Evolutionary conservation across 2,797 vertebrate species (phyloP).

Genomic region (Sardinella longiceps): DNA sequence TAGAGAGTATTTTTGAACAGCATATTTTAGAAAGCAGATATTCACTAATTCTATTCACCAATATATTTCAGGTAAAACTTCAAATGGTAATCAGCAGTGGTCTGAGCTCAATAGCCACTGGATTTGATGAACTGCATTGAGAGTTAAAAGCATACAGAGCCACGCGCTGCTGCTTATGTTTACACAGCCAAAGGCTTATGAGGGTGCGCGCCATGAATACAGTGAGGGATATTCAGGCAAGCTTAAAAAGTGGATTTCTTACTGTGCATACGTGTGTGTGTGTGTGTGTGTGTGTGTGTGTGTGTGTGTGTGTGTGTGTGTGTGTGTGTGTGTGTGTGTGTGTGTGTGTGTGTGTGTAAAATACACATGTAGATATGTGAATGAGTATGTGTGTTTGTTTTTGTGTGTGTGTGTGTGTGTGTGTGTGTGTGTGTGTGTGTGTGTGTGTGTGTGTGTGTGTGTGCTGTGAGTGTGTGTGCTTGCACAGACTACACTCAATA

Average conservation of each 20-base stretch:
- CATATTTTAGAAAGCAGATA: too few relatives aligned
- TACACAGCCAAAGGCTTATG: background rate
- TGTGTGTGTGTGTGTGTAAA: background rate
- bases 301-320: background rate
- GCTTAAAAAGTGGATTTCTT: slow-evolving; percentile 13
- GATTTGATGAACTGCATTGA: background rate
- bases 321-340: background rate
- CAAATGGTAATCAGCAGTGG: background rate
- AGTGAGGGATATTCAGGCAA: background rate
- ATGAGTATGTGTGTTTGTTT: background rate
- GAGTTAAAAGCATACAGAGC: background rate
- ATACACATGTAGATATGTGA: background rate
- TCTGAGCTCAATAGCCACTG: background rate
- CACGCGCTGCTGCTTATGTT: slow-evolving; percentile 3
- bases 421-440: background rate
- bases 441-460: background rate
- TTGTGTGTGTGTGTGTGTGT: background rate
- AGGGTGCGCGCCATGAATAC: background rate
- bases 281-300: background rate
- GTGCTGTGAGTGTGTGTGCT: background rate
- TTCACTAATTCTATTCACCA: background rate
- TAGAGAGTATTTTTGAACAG: background rate
- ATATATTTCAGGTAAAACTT: background rate
- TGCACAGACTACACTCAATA: background rate
- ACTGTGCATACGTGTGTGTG: background rate